Base-by-base conservation (phyloP, 1,140 invertebrate genomes). In the Laupala kohalensis region DNA sequence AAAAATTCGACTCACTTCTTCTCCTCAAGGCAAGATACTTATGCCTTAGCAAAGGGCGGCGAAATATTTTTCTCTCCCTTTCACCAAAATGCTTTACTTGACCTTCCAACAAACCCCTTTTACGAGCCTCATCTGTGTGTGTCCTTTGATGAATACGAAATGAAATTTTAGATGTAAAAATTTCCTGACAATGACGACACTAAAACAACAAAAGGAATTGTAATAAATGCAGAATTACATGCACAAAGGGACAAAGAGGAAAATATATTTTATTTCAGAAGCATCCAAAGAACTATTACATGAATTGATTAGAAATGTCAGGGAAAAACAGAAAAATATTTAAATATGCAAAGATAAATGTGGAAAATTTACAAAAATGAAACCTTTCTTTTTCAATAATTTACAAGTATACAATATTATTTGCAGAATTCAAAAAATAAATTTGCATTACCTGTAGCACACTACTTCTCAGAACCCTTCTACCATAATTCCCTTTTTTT, bases 151-250 rank as follows among this genome's bases (percentile, higher is more conserved):
- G 79, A 62, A 79, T 78, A 53, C 77, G 74, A 70, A 78, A 78
- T 19, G 78, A 78, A 64, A 80, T 77, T 71, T 79, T 80, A 24
- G 79, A 80, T 9, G 79, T 79, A 69, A 80, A 80, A 5, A 76
- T 72, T 53, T 79, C 76, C 63, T 77, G 69, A 75, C 79, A 80
- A 67, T 80, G 76, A 19, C 76, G 76, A 75, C 79, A 80, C 78
- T 80, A 71, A 37, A 75, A 75, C 66, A 25, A 71, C 68, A 64
- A 71, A 69, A 29, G 67, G 25, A 72, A 73, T 6, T 28, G 72
- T n/a, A 24, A 64, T 28, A 19, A 68, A 25, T 25, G 19, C 63
- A 73, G 15, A 72, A n/a, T 30, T 29, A 19, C 24, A 26, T 2
- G 6, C 3, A 64, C 25, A 63, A 70, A 23, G 13, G 19, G 4